A percentile compares a stretch with the other conserved stretches of the same genome.
Evolutionary conservation across 2,888 invertebrate genomes (phyloP).

Genomic region (Eurytoma californica): DNA sequence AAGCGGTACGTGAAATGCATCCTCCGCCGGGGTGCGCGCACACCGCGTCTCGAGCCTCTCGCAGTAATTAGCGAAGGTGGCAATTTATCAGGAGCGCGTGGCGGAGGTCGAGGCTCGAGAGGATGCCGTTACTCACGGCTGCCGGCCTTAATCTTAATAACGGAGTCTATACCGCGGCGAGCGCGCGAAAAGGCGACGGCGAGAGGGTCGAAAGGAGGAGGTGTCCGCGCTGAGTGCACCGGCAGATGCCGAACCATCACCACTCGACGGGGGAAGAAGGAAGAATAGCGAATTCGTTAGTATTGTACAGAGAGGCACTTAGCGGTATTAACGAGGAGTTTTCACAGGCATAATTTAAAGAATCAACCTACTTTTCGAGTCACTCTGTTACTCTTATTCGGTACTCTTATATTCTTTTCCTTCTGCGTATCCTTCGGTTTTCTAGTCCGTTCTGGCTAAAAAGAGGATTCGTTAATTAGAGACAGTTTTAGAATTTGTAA

Average conservation of each 20-base stretch:
- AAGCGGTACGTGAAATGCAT: constrained; percentile 65
- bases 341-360: too few relatives aligned
- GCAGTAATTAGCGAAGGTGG: constrained; percentile 69
- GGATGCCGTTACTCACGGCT: constrained; percentile 68
- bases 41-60: constrained; percentile 27
- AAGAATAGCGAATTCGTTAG: not conserved
- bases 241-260: not conserved
- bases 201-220: not conserved
- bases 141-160: constrained; percentile 68
- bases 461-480: too few relatives aligned
- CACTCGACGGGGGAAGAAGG: not conserved
- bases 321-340: constrained; percentile 15
- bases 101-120: constrained; percentile 24
- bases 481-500: too few relatives aligned
- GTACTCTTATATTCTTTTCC: too few relatives aligned
- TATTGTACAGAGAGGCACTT: not conserved
- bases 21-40: constrained; percentile 1
- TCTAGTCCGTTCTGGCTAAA: too few relatives aligned
- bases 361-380: not conserved
- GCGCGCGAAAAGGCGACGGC: not conserved
- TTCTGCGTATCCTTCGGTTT: not conserved
- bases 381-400: not conserved
- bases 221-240: not conserved
- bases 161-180: constrained; percentile 39
- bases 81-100: constrained; percentile 67